Evolutionary conservation across 1,140 invertebrate genomes (phyloP).

Genomic region (Zaprionus africanus): DNA sequence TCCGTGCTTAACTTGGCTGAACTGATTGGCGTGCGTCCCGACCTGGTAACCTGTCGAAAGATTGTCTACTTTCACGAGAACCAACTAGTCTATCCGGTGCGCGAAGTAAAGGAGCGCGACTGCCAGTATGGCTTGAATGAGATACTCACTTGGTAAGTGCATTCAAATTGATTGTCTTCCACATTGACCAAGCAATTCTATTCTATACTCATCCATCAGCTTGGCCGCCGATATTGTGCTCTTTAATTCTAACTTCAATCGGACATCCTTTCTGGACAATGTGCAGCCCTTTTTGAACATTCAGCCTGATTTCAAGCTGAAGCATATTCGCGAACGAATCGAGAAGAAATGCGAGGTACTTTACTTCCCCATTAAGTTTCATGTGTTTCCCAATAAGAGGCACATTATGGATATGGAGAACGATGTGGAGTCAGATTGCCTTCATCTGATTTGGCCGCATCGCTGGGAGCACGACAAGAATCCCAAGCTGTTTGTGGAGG

Average conservation of each 20-base stretch:
- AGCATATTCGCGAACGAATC: conserved; percentile 86
- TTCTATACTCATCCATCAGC: conserved; percentile 76
- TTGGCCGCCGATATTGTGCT: conserved; percentile 89
- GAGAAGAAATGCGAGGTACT: conserved; percentile 87
- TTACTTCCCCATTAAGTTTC: conserved; percentile 88
- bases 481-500: conserved; percentile 88
- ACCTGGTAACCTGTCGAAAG: conserved; percentile 87
- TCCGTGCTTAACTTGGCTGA: conserved; percentile 91
- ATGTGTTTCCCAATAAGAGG: conserved; percentile 66
- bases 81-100: conserved; percentile 90
- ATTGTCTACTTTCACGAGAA: conserved; percentile 93
- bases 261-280: conserved; percentile 87
- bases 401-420: conserved; percentile 44
- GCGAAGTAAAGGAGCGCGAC: conserved; percentile 88
- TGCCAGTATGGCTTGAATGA: conserved; percentile 93
- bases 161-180: background rate
- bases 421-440: conserved; percentile 53
- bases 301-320: conserved; percentile 88
- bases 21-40: conserved; percentile 88
- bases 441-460: conserved; percentile 91
- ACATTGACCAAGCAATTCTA: background rate
- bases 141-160: conserved; percentile 88
- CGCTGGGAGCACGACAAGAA: conserved; percentile 93
- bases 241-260: conserved; percentile 91
- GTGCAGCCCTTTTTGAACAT: conserved; percentile 88